These are phyloP conservation scores for Drosophila aff. DNA, from an alignment of 1,140 invertebrate species.

Conservation along the genomic window DNA sequence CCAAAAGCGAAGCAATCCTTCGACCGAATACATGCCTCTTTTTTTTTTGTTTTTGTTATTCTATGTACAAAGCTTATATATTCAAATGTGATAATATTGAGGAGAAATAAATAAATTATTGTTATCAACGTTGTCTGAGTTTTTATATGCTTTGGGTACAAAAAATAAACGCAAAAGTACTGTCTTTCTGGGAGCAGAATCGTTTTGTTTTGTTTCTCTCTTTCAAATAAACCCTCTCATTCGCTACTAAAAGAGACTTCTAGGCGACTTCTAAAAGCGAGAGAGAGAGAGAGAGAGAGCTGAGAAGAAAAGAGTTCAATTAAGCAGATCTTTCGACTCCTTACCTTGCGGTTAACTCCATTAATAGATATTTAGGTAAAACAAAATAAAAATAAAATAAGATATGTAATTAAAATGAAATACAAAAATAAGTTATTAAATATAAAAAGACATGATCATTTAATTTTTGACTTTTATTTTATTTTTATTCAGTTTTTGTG, in stretches of 20 bases:
- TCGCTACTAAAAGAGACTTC: background rate
- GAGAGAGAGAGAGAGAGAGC: too few relatives aligned
- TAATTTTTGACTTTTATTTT: conserved; percentile 48
- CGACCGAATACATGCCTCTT: conserved; percentile 33
- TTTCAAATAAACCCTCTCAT: background rate
- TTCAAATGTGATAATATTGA: conserved; percentile 30
- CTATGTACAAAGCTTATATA: conserved; percentile 15
- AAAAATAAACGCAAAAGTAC: background rate
- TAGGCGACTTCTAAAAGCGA: too few relatives aligned
- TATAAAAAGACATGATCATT: background rate
- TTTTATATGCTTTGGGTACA: background rate
- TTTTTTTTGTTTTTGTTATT: conserved; percentile 15
- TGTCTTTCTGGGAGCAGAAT: background rate
- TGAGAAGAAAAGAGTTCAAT: too few relatives aligned
- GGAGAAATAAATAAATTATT: conserved; percentile 52
- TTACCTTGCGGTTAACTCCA: background rate
- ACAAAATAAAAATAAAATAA: too few relatives aligned
- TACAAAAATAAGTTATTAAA: too few relatives aligned
- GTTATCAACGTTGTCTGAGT: background rate
- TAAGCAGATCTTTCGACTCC: background rate
- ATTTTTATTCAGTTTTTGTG: conserved; percentile 44
- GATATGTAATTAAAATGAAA: background rate
- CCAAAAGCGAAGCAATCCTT: conserved; percentile 31
- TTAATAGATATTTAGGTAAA: background rate
- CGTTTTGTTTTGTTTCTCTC: too few relatives aligned